A percentile compares a stretch with the other conserved stretches of the same genome.
Conservation (phyloP, 2,797 vertebrate genomes). For the Fistularia commersonii region DNA sequence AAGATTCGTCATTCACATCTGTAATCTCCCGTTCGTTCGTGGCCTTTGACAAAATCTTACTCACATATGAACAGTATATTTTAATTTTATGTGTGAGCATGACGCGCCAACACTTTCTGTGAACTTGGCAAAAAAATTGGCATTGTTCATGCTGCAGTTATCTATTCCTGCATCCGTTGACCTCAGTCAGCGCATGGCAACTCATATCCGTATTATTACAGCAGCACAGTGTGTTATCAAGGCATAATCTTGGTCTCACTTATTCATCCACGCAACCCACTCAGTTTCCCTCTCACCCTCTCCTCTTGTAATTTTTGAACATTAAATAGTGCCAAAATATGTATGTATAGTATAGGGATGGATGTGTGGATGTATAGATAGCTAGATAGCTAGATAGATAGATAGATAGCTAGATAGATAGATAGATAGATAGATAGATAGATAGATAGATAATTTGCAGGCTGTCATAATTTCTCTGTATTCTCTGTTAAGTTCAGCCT, state of each 20-base stretch:
- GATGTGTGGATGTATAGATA: too few relatives aligned
- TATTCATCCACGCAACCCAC: slow-evolving; percentile 48
- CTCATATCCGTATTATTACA: slow-evolving; percentile 30
- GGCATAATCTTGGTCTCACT: slow-evolving; percentile 33
- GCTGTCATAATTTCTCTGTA: too few relatives aligned
- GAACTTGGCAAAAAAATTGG: slow-evolving; percentile 1
- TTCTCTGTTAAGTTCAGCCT: too few relatives aligned
- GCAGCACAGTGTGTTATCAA: slow-evolving; percentile 30
- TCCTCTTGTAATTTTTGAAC: slow-evolving; percentile 25
- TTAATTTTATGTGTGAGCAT: too few relatives aligned
- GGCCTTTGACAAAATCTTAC: slow-evolving; percentile 1
- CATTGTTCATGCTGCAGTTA: slow-evolving; percentile 7
- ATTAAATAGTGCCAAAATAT: slow-evolving; percentile 16
- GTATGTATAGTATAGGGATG: neutral
- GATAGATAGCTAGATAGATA: too few relatives aligned
- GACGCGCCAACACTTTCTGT: too few relatives aligned
- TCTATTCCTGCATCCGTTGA: slow-evolving; percentile 24
- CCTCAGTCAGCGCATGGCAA: slow-evolving; percentile 37
- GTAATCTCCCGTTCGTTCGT: slow-evolving; percentile 9
- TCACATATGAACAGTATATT: slow-evolving; percentile 10
- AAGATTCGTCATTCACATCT: slow-evolving; percentile 3
- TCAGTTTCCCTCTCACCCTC: slow-evolving; percentile 15
- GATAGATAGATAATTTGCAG: too few relatives aligned
- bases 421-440: too few relatives aligned
- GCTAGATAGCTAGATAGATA: too few relatives aligned